These are phyloP conservation scores for Eupithecia subfuscata DNA, from an alignment of 2,888 invertebrate genomes.

Conservation along the genomic window DNA sequence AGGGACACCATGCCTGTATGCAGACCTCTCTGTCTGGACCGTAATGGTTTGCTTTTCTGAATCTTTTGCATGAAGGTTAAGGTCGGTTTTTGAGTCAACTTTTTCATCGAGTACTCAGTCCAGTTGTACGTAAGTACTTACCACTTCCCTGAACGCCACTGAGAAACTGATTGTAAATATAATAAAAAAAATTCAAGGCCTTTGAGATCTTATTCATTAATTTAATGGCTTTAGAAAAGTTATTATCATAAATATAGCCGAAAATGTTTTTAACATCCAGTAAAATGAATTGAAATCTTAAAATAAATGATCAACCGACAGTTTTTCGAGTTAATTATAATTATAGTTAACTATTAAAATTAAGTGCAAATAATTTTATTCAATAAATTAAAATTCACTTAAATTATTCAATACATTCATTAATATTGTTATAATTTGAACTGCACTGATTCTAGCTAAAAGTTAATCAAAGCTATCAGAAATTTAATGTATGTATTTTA, in stretches of 20 bases:
- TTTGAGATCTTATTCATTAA: background rate
- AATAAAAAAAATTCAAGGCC: background rate
- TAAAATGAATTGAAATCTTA: background rate
- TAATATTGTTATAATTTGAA: background rate
- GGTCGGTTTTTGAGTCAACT: too few species aligned
- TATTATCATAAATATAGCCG: background rate
- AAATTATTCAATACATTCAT: slow-evolving; percentile 19
- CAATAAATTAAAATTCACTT: slow-evolving; percentile 10
- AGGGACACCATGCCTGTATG: too few species aligned
- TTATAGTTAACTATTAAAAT: background rate
- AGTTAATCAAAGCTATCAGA: background rate
- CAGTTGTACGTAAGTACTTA: too few species aligned
- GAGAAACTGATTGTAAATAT: too few species aligned
- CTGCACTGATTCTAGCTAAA: background rate
- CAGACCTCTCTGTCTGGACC: too few species aligned
- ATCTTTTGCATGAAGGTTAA: too few species aligned
- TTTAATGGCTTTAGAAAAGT: background rate
- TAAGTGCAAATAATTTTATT: slow-evolving; percentile 9
- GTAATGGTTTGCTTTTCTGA: too few species aligned
- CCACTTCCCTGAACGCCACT: too few species aligned
- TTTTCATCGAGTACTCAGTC: too few species aligned
- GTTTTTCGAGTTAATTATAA: background rate
- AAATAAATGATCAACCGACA: background rate
- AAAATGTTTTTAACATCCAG: background rate
- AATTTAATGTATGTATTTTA: background rate